These are phyloP conservation scores for Bursaphelenchus mucronatus DNA, from an alignment of 1,140 invertebrate genomes.

Conservation along the genomic window DNA sequence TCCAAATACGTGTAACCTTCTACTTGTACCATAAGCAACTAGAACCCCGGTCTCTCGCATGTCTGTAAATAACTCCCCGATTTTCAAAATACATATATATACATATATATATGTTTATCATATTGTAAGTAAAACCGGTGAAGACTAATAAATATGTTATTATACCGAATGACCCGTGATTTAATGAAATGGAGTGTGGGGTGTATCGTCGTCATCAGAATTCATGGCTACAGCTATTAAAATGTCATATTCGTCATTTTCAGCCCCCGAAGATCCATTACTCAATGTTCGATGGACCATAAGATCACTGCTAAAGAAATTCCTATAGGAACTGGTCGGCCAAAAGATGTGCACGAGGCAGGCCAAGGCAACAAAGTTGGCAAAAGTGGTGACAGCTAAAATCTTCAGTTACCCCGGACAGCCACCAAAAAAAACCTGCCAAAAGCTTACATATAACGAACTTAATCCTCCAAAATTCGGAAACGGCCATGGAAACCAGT, in stretches of 20 bases:
- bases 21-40: background rate
- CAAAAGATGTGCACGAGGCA: constrained; percentile 31
- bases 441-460: constrained; percentile 22
- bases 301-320: constrained; percentile 25
- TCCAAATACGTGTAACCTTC: constrained; percentile 57
- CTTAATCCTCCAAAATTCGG: constrained; percentile 26
- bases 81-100: no score
- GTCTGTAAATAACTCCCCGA: no score
- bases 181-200: no score
- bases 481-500: constrained; percentile 17
- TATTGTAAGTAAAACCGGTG: no score
- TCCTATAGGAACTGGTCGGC: constrained; percentile 29
- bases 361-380: constrained; percentile 30
- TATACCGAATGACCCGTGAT: no score
- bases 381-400: constrained; percentile 32
- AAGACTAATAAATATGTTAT: no score
- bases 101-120: no score
- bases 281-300: constrained; percentile 18
- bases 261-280: constrained; percentile 5
- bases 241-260: constrained; percentile 5
- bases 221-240: background rate
- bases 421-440: constrained; percentile 9
- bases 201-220: constrained; percentile 4
- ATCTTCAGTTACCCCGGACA: background rate
- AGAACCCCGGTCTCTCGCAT: no score